Base-by-base conservation (phyloP, 2,113 vertebrate genomes). In the Mugil cephalus region DNA sequence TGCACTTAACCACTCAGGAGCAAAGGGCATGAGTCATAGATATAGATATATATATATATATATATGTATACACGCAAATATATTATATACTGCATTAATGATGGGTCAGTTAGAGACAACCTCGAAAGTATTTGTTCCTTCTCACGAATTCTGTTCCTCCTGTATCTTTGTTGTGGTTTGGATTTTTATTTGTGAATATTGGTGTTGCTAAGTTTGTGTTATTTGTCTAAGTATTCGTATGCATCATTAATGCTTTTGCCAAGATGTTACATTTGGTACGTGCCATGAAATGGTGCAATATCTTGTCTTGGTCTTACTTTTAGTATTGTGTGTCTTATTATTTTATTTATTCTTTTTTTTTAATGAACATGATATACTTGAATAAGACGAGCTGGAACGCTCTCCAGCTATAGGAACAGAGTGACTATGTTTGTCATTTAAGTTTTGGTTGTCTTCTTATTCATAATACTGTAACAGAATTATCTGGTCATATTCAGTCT, bases 1-100 rank as follows among this genome's bases (percentile, higher is more conserved):
- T 93, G 92, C 92, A 94, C 92, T 93, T 90, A 72, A 70, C 76
- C 85, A 64, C 84, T 93, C 63, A 91, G 87, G 82, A 91, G 81
- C 66, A 85, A 86, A 80, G 82, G 69, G 80, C 46, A 71, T 15
- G 59, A 88, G 73, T 75, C 71, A 74, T 55, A 39, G 55, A 12
- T 80, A 54, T 21, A n/a, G 40, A 30, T 30, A n/a, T n/a, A n/a
- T n/a, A n/a, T n/a, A n/a, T 30, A 40, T 40, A 40, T 4, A 40
- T 40, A 17, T 17, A n/a, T 17, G 8, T 4, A 40, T 40, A 17
- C 8, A n/a, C 8, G 8, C 14, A 40, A 11, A 40, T 40, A 43
- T 43, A 15, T 43, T 48, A 80, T 76, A 60, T 65, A 36, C 46
- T 47, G n/a, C 64, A 18, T 82, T 54, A 71, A 64, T 66, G 47